Evolutionary conservation across 2,113 vertebrate species (phyloP), one percentile per base, ranked within the genome.

Genomic region (Albula glossodonta): DNA sequence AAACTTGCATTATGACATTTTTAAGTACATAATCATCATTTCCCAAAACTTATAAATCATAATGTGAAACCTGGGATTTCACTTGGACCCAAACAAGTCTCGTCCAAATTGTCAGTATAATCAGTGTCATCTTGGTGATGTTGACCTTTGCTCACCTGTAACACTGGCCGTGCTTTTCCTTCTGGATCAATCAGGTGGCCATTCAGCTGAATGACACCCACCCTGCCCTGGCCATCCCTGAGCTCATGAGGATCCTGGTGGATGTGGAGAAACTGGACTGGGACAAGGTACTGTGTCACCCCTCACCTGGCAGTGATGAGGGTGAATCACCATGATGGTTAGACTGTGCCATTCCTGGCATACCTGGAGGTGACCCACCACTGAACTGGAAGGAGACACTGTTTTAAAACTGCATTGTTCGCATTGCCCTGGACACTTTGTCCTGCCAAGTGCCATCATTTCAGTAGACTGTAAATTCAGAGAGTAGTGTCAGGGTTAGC

Each of bases 141-240:
- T 19, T 15, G 15, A 22, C 2, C 22, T 22, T 66, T 66, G 17
- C 15, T 19, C 60, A 66, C 70, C n/a, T 31, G 70, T 74, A 1
- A 74, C 31, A 12, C 7, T 2, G 53, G 53, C 53, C 10, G 5
- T 3, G 4, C 31, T 53, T 52, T 86, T 41, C 49, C 19, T 51
- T 78, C 7, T 86, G 49, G 82, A 56, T 48, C 6, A 51, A 74
- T 48, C 90, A 97, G 97, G 97, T 97, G 82, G 96, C 96, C n/a
- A 97, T 97, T 85, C 97, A 97, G 90, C 93, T 97, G 0, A 97
- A 97, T 0, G 96, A 97, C 90, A 97, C 97, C 13, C 97, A 97
- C 87, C 97, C 96, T 0, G 97, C 97, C 49, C 93, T 98, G 17
- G 95, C 97, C 87, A 97, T 98, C 87, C 96, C 97, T 0, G 97